A percentile compares a stretch with the other conserved stretches of the same genome.
Evolutionary conservation across 2,888 invertebrate species (phyloP).

Genomic region (Caenorhabditis imperialis): DNA sequence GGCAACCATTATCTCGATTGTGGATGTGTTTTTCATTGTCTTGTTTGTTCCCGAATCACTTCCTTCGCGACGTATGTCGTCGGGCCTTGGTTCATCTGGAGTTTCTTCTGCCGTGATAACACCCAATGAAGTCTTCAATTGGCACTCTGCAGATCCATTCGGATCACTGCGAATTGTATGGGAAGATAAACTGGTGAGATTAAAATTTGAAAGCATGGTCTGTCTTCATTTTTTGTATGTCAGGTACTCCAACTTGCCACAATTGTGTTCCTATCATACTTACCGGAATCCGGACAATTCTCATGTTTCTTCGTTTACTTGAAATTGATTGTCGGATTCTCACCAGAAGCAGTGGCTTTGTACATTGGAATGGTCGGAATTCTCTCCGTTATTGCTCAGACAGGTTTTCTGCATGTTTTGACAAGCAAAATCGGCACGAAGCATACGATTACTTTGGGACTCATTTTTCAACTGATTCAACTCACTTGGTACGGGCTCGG

Average conservation of each 20-base stretch:
- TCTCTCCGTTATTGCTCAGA: constrained; percentile 92
- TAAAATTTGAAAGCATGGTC: constrained; percentile 8
- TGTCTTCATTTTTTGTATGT: too few species aligned
- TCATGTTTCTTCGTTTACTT: constrained; percentile 99
- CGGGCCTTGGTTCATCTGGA: constrained; percentile 6
- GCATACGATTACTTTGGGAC: constrained; percentile 96
- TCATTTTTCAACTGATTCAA: constrained; percentile 95
- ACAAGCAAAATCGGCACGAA: constrained; percentile 86
- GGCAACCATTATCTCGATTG: constrained; percentile 92
- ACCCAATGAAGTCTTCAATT: constrained; percentile 82
- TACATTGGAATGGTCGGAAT: constrained; percentile 97
- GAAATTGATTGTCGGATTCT: constrained; percentile 96
- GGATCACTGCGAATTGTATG: constrained; percentile 71
- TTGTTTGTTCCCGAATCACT: constrained; percentile 98
- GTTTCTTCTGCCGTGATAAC: too few species aligned
- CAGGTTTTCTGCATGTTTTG: constrained; percentile 68
- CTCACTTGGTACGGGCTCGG: constrained; percentile 84
- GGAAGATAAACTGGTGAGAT: constrained; percentile 61
- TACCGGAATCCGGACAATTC: constrained; percentile 97
- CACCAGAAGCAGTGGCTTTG: constrained; percentile 93
- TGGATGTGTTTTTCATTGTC: constrained; percentile 97
- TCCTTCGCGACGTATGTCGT: constrained; percentile 86
- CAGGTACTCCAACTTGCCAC: constrained; percentile 94
- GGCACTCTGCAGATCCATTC: constrained; percentile 98
- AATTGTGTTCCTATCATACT: constrained; percentile 95